Evolutionary conservation across 2,113 vertebrate species (phyloP).

Genomic region (Nycticryphes semicollaris): DNA sequence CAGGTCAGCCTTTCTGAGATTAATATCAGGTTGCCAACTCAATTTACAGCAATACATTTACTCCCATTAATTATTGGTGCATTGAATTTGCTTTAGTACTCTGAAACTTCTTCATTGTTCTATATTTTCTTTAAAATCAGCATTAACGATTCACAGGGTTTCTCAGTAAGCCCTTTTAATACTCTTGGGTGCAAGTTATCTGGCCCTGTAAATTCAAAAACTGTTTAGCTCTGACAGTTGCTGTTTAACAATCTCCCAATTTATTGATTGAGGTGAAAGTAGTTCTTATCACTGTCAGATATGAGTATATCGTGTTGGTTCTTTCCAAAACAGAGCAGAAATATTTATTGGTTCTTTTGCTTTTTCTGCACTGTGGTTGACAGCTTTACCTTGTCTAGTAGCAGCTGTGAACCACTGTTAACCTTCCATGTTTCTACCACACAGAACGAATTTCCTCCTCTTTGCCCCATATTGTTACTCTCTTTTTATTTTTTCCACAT

Average conservation of each 20-base stretch:
- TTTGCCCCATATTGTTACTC: background rate
- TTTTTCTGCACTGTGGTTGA: background rate
- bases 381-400: background rate
- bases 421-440: background rate
- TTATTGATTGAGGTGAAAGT: background rate
- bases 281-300: background rate
- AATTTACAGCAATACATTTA: background rate
- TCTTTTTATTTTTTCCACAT: background rate
- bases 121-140: background rate
- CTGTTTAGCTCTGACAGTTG: background rate
- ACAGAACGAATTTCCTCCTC: background rate
- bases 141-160: background rate
- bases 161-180: background rate
- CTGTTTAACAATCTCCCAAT: background rate
- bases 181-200: background rate
- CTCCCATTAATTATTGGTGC: background rate
- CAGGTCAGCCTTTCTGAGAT: background rate
- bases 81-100: background rate
- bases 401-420: background rate
- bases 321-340: background rate
- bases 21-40: background rate
- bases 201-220: background rate
- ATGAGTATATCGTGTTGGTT: rapidly evolving
- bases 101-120: background rate
- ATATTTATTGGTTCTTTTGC: background rate